Conservation (phyloP, 2,888 invertebrate genomes). For the Margaritifera margaritifera region DNA sequence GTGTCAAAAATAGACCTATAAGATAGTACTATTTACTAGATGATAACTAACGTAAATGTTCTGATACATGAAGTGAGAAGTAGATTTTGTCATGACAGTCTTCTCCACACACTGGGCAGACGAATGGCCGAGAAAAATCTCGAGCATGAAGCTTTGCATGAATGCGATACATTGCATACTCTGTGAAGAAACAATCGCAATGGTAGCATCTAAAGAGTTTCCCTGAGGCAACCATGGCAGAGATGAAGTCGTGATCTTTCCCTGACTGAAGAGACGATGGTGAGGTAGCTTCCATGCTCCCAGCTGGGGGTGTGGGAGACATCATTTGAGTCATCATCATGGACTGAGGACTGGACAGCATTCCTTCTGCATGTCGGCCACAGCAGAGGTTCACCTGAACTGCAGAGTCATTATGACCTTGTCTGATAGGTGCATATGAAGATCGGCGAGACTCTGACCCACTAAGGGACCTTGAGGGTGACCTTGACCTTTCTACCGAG, state of each 20-base stretch:
- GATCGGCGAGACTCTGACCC: slow-evolving; percentile 30
- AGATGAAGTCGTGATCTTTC: slow-evolving; percentile 53
- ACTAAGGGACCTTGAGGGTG: slow-evolving; percentile 42
- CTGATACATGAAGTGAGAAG: slow-evolving; percentile 60
- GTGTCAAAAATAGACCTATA: not conserved
- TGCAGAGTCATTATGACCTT: slow-evolving; percentile 11
- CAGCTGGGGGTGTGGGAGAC: slow-evolving; percentile 15
- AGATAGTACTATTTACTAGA: not conserved
- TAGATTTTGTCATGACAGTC: slow-evolving; percentile 64
- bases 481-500: slow-evolving; percentile 40
- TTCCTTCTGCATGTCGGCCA: slow-evolving; percentile 5
- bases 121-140: slow-evolving; percentile 51
- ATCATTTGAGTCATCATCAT: no score
- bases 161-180: slow-evolving; percentile 64
- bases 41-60: slow-evolving; percentile 53
- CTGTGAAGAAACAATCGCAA: slow-evolving; percentile 65
- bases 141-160: slow-evolving; percentile 59
- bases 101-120: slow-evolving; percentile 59
- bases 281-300: slow-evolving; percentile 29
- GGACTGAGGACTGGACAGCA: no score
- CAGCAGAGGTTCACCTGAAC: slow-evolving; percentile 59
- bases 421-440: no score
- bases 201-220: slow-evolving; percentile 61
- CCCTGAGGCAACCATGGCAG: slow-evolving; percentile 53
- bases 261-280: slow-evolving; percentile 39